Evolutionary conservation across 2,113 vertebrate genomes (phyloP).

Genomic region (Pitta sordida): DNA sequence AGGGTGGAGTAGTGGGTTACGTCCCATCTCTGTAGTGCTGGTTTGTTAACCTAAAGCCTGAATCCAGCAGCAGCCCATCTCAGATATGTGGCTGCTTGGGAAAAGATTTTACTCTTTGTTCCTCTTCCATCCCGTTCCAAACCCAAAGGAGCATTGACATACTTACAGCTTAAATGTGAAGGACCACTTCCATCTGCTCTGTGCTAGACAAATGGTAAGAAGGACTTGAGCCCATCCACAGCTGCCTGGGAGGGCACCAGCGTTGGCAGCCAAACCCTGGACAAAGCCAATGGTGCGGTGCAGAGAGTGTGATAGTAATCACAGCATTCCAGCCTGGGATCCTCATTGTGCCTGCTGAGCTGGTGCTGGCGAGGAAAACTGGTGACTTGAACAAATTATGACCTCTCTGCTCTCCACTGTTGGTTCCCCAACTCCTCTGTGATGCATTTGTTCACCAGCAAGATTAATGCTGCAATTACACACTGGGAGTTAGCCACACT

Average conservation of each 20-base stretch:
- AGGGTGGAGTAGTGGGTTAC: neutral
- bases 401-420: neutral
- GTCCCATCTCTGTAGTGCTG: neutral
- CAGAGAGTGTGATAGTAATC: rapidly evolving
- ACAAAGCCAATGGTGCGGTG: rapidly evolving
- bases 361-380: neutral
- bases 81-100: neutral
- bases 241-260: neutral
- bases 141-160: neutral
- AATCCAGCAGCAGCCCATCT: neutral
- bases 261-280: neutral
- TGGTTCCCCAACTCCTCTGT: neutral
- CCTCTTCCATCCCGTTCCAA: neutral
- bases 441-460: neutral
- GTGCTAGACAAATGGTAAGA: neutral
- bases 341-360: neutral
- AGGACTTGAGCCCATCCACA: neutral
- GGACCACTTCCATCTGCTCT: neutral
- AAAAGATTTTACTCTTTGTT: neutral
- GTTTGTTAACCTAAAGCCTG: neutral
- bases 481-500: rapidly evolving
- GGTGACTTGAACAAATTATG: neutral
- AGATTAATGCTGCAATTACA: neutral
- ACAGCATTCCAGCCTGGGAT: rapidly evolving
- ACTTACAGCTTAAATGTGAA: neutral